phyloP scores from a whole-genome alignment of 2,797 vertebrate species.

The Sphenopsis melanotis region DNA sequence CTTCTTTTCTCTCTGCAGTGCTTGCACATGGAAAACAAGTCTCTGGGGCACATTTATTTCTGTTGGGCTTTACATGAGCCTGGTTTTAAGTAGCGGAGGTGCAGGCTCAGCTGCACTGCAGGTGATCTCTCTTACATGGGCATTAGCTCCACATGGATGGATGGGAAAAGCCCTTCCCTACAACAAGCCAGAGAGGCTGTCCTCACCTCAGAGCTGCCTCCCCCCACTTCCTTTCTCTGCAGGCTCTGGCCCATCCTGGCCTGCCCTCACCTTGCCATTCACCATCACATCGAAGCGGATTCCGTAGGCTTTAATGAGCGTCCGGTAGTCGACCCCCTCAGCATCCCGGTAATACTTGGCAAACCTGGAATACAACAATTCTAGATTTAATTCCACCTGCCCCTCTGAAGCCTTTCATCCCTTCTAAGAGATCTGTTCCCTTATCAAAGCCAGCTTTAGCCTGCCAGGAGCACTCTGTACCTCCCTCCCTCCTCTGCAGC shows the following conservation, averaged over 20 bases:
- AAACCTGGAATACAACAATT: conserved; percentile 73
- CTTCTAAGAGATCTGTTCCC: background rate
- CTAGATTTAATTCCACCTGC: background rate
- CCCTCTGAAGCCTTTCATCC: background rate
- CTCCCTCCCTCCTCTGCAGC: background rate
- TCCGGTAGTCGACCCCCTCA: conserved; percentile 81
- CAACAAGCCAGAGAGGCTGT: background rate
- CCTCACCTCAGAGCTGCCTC: background rate
- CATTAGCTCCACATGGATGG: background rate
- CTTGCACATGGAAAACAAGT: background rate
- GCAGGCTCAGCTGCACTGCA: background rate
- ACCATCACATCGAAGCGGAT: conserved; percentile 96
- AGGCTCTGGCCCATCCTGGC: background rate
- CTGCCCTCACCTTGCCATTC: conserved; percentile 84
- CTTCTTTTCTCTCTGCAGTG: background rate
- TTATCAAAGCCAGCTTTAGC: background rate
- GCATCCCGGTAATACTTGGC: conserved; percentile 87
- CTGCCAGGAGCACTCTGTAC: background rate
- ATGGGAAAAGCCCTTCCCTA: background rate
- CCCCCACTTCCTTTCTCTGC: background rate
- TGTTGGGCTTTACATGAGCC: background rate
- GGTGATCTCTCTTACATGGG: background rate
- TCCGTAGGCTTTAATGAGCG: conserved; percentile 90
- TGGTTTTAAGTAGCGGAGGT: background rate
- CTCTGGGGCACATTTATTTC: background rate